Conservation (phyloP, 2,113 vertebrate species). For the Sinosuthora webbiana region DNA sequence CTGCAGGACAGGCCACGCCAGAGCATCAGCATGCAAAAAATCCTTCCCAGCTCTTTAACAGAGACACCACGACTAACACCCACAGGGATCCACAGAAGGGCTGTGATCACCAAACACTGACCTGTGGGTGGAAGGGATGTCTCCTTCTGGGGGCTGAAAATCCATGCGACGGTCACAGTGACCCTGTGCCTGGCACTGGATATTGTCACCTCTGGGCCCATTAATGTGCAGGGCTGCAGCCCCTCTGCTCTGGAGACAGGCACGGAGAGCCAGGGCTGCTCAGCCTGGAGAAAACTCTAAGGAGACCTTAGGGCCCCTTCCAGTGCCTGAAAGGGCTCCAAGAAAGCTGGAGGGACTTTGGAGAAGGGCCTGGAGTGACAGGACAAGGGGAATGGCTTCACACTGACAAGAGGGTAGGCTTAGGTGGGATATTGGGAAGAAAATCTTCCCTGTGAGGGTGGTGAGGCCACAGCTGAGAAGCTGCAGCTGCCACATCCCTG, state of each 20-base stretch:
- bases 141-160: not conserved
- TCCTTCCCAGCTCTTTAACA: not conserved
- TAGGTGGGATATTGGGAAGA: not conserved
- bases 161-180: rapidly evolving
- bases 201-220: not conserved
- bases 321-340: not conserved
- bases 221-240: not conserved
- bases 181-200: not conserved
- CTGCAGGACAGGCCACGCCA: not conserved
- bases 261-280: not conserved
- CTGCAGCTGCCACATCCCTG: not conserved
- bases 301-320: not conserved
- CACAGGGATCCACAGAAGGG: not conserved
- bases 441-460: not conserved
- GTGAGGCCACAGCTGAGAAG: not conserved
- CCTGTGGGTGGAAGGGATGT: not conserved
- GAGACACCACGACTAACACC: not conserved
- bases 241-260: not conserved
- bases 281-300: not conserved
- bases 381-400: not conserved
- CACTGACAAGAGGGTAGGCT: not conserved
- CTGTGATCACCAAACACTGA: not conserved
- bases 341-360: not conserved
- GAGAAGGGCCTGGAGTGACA: not conserved
- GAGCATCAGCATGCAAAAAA: not conserved